phyloP scores from a whole-genome alignment of 2,797 vertebrate species.

The Mormyrops attenuatus region DNA sequence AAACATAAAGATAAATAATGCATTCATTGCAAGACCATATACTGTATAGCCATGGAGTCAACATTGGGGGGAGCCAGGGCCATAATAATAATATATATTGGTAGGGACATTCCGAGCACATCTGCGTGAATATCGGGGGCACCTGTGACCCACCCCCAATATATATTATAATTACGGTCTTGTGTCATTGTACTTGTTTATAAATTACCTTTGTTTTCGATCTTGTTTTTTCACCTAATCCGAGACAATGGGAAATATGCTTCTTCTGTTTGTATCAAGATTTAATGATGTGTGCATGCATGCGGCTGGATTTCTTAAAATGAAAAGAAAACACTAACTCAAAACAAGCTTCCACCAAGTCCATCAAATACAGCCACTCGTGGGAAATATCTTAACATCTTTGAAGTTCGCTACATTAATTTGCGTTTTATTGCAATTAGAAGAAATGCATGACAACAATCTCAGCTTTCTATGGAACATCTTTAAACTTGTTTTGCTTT shows the following conservation, averaged over 20 bases:
- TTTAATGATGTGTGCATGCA: neutral
- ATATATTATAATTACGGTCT: neutral
- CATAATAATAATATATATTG: neutral
- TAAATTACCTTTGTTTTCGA: neutral
- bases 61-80: neutral
- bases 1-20: neutral
- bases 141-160: neutral
- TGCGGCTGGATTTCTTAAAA: neutral
- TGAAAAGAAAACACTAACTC: neutral
- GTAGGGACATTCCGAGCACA: neutral
- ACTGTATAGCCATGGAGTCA: neutral
- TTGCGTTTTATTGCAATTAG: neutral
- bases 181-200: neutral
- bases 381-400: neutral
- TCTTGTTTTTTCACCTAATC: neutral
- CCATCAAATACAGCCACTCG: neutral
- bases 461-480: neutral
- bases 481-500: neutral
- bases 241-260: neutral
- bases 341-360: neutral
- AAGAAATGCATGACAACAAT: neutral
- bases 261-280: neutral
- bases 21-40: neutral
- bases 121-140: neutral
- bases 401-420: neutral